Conservation (phyloP, 1,140 invertebrate genomes). For the Riptortus pedestris region DNA sequence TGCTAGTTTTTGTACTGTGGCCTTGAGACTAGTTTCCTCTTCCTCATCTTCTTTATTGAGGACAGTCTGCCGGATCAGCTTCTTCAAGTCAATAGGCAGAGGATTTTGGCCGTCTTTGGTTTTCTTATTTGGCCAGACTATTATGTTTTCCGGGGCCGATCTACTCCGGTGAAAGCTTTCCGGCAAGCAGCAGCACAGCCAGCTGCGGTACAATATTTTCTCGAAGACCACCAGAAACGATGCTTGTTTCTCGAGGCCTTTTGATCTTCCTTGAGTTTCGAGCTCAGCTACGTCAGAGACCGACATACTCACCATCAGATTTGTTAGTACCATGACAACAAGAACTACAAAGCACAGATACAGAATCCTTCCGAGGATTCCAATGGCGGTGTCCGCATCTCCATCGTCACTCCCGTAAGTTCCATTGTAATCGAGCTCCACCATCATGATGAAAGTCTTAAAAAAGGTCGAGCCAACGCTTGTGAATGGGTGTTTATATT, state of each 20-base stretch:
- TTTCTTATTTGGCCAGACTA: too few relatives aligned
- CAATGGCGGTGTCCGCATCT: slow-evolving; percentile 12
- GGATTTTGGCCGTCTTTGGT: too few relatives aligned
- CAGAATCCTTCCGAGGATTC: slow-evolving; percentile 33
- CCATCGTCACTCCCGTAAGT: slow-evolving; percentile 34
- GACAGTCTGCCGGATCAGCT: too few relatives aligned
- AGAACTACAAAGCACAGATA: slow-evolving; percentile 36
- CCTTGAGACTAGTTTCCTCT: too few relatives aligned
- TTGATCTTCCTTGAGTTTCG: slow-evolving; percentile 27
- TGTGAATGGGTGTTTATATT: slow-evolving; percentile 36
- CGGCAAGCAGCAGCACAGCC: too few relatives aligned
- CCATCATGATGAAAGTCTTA: slow-evolving; percentile 47
- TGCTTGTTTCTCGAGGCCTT: slow-evolving; percentile 30
- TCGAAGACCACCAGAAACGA: slow-evolving; percentile 31
- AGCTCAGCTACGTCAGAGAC: slow-evolving; percentile 37
- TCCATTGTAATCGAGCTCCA: slow-evolving; percentile 44
- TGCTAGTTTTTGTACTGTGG: too few relatives aligned
- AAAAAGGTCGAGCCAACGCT: slow-evolving; percentile 40
- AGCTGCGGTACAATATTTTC: slow-evolving; percentile 25
- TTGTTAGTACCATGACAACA: slow-evolving; percentile 39
- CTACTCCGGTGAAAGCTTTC: too few relatives aligned
- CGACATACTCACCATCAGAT: slow-evolving; percentile 39
- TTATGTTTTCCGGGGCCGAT: too few relatives aligned
- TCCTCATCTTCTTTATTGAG: too few relatives aligned
- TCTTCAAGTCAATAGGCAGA: too few relatives aligned